phyloP scores from a whole-genome alignment of 2,113 vertebrate genomes.

The Rafetus swinhoei region DNA sequence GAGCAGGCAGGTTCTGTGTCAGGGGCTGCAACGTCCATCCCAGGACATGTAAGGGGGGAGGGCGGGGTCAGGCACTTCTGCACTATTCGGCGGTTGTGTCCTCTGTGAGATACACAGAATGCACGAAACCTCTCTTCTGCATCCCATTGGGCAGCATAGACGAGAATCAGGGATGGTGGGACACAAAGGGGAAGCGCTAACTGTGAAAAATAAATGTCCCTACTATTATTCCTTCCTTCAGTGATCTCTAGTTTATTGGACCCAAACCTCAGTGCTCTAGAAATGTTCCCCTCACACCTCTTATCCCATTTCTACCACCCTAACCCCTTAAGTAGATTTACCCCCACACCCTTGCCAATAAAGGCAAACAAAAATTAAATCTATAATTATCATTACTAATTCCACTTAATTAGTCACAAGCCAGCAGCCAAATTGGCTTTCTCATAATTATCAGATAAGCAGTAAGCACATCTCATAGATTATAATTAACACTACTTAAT shows the following conservation, averaged over 20 bases:
- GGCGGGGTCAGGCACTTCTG: too few species aligned
- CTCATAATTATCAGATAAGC: constrained; percentile 89
- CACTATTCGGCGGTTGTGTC: too few species aligned
- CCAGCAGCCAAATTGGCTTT: constrained; percentile 88
- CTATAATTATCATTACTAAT: constrained; percentile 90
- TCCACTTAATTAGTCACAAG: constrained; percentile 89
- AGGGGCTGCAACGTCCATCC: too few species aligned
- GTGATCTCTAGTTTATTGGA: background rate
- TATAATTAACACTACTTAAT: constrained; percentile 90
- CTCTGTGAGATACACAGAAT: background rate
- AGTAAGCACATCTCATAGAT: constrained; percentile 89
- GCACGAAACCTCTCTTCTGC: rapidly evolving
- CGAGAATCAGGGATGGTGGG: rapidly evolving
- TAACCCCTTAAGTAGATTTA: constrained; percentile 36
- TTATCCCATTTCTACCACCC: background rate
- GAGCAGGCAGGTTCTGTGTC: too few species aligned
- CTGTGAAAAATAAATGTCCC: background rate
- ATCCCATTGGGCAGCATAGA: background rate
- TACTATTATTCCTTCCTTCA: background rate
- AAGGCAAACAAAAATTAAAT: constrained; percentile 84
- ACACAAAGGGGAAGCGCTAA: background rate
- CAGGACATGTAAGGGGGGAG: too few species aligned
- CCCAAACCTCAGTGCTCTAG: rapidly evolving
- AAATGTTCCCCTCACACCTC: background rate
- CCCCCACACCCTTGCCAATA: constrained; percentile 75